Percentiles rank a stretch among this genome's conserved stretches.
Evolutionary conservation across 2,888 invertebrate genomes (phyloP).

Genomic region (Drosophila siamana): DNA sequence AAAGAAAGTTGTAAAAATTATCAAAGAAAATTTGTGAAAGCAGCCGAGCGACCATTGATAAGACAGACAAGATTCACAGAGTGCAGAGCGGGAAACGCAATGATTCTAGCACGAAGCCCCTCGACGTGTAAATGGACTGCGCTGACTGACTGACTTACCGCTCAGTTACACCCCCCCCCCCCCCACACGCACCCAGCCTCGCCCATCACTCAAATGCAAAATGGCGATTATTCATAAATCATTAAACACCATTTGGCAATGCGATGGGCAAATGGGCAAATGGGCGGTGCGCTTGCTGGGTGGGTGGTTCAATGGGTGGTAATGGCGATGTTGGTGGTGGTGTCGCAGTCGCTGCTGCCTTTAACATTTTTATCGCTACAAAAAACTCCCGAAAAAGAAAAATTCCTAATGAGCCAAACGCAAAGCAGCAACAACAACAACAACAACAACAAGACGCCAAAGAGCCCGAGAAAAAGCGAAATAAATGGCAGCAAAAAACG

Average conservation of each 20-base stretch:
- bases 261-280: conserved; percentile 32
- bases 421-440: conserved; percentile 21
- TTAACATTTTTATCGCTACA: conserved; percentile 78
- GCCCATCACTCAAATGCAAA: conserved; percentile 78
- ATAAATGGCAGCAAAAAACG: conserved; percentile 66
- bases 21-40: conserved; percentile 67
- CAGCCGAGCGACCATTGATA: conserved; percentile 68
- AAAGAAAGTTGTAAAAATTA: conserved; percentile 69
- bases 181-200: neutral
- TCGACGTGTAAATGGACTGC: conserved; percentile 74
- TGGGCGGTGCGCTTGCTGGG: conserved; percentile 7
- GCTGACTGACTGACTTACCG: conserved; percentile 74
- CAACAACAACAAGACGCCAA: conserved; percentile 21
- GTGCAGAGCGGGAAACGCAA: conserved; percentile 10
- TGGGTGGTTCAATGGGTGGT: conserved; percentile 30
- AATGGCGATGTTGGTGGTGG: conserved; percentile 13
- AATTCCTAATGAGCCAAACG: conserved; percentile 82
- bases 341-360: conserved; percentile 61
- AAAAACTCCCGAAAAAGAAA: conserved; percentile 63
- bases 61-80: conserved; percentile 38
- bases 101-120: conserved; percentile 19
- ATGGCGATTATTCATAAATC: conserved; percentile 85
- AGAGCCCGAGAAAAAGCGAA: conserved; percentile 41
- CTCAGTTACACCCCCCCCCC: conserved; percentile 19
- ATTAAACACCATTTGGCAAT: conserved; percentile 84